Base-by-base conservation (phyloP, 2,888 invertebrate species). In the Lasioglossum villosulum region DNA sequence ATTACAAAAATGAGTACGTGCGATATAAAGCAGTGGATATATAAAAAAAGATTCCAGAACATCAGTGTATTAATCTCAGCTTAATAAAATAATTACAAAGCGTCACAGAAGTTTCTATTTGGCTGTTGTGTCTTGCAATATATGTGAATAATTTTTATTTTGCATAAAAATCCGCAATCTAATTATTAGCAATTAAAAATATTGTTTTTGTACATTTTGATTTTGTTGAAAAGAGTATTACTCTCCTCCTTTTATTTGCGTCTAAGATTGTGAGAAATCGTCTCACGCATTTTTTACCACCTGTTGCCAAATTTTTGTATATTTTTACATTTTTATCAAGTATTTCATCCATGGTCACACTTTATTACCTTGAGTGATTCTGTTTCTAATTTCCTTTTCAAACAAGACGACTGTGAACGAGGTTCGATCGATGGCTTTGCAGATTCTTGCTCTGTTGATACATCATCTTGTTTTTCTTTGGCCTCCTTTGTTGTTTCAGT, bases 321-420 rank as follows among this genome's bases (percentile, higher is more conserved):
- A 68, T 68, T 39, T 63, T 34, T 30, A 59, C 81, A 77, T 74
- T 63, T 52, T 23, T 42, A 82, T n/a, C 27, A 75, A 74, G 68
- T 78, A 83, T 83, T 75, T 80, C 16, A 34, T 5, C 70, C 71
- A 5, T 12, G 30, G n/a, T 86, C 74, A 27, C 23, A 39, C 71
- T 77, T 84, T 63, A 30, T 34, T 76, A 16, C 45, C 37, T 80
- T 74, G 16, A 34, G 56, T 34, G 63, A 14, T 52, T 78, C 86
- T 4, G 86, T 30, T 42, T 82, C 80, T 12, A 72, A 16, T 75
- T 79, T 66, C 19, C 23, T 37, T 59, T 48, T 59, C 27, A 4
- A 39, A 70, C 37, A 10, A 10, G 68, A 75, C n/a, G 34, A 37
- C 14, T 76, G 68, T 30, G 72, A 52, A 16, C 3, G 74, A 70